Base-by-base conservation (phyloP, 1,140 invertebrate genomes). In the Atopsyche davidsoni region DNA sequence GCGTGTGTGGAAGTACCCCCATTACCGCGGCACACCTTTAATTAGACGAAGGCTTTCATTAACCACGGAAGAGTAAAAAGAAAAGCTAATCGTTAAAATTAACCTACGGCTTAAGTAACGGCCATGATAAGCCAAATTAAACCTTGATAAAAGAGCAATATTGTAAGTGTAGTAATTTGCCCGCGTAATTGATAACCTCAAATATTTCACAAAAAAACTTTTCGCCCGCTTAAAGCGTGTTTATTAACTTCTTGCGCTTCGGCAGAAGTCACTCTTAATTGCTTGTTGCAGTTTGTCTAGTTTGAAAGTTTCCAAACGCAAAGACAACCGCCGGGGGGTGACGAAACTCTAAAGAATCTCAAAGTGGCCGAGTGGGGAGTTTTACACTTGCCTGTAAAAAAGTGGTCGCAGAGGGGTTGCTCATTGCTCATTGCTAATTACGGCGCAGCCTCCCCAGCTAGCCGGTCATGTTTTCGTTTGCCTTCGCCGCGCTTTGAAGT, bases 31-130 rank as follows among this genome's bases (percentile, higher is more conserved):
- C 55, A 45, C 55, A 53, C 55, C 55, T 57, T 52, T 53, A 57
- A 57, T 57, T 57, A 57, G 55, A 42, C 38, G 34, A 42, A 24
- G 17, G 14, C 41, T 32, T 53, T 57, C 55, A 57, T 57, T 57
- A 50, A 44, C 45, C 51, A 28, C 41, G 42, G 51, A 31, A 35
- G 47, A 19, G 11, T 14, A 17, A 35, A 52, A 53, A 57, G 46
- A 52, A 57, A 46, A 18, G 46, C 40, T 49, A 47, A 57, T 53
- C 46, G 46, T 42, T 44, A 41, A 53, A 57, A 53, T 53, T 53
- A 57, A 52, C 46, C 55, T 22, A 14, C 41, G 35, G 52, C 51
- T 53, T 53, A 53, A 57, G 55, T 53, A 57, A 57, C 46, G 49
- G 39, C 35, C 45, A 51, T 52, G 55, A 57, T 57, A 57, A 51